Base-by-base conservation (phyloP, 2,888 invertebrate species). In the Agrochola litura region DNA sequence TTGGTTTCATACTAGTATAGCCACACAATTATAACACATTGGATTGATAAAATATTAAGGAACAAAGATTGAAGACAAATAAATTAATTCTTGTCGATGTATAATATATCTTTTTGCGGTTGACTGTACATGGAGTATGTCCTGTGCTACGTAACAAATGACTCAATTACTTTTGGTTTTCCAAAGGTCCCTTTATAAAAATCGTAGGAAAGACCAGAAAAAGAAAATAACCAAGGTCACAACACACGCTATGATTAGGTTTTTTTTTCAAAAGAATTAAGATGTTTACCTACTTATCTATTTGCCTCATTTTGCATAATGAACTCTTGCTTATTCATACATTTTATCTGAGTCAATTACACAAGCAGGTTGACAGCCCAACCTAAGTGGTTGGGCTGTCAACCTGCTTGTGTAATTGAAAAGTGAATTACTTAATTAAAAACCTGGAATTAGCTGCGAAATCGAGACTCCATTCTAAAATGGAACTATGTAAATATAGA, bases 101-200 rank as follows among this genome's bases (percentile, higher is more conserved):
- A 14, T 30, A 22, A 14, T 30, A 14, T 14, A 30, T 22, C 1
- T 5, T 30, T 14, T 30, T 22, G 22, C 22, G 22, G 14, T 22
- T 30, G 30, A 19, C 8, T 46, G 25, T 66, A 65, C 19, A 52
- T 52, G 19, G 6, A 52, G 52, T 49, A 49, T 16, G 84, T 85
- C 83, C 84, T 82, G 87, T 75, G 77, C 61, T 72, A 82, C 46
- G 77, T 78, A 68, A 72, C 73, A 69, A 76, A 81, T 69, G 12
- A 76, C 56, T 73, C 56, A 65, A 68, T 77, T 74, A 71, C 19
- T 54, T 84, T 60, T 63, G 10, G 37, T 58, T 58, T 37, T 25
- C 1, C 0, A 43, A 14, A 43, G 8, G 10, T 5, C 6, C 37
- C 16, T 37, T 41, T 74, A 16, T 12, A 46, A 22, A 49, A 37